Percentiles rank a stretch among this genome's conserved stretches.
These are phyloP conservation scores for Dissostichus mawsoni DNA, from an alignment of 2,113 vertebrate species.

Conservation along the genomic window DNA sequence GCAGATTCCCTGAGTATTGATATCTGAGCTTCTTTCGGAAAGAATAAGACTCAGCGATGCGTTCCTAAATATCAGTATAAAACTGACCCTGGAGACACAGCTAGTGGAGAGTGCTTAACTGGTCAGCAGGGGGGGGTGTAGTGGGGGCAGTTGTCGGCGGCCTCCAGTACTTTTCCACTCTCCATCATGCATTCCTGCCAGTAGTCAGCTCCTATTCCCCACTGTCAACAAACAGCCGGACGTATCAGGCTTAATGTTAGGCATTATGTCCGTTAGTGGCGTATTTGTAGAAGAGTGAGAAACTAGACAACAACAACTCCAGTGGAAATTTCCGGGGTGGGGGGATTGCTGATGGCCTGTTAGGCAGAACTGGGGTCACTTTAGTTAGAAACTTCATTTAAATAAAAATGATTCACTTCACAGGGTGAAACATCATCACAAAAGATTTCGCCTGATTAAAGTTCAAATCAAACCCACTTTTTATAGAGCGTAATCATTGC, in stretches of 20 bases:
- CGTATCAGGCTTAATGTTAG: slow-evolving; percentile 26
- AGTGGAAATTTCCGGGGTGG: slow-evolving; percentile 66
- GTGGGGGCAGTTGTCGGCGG: background rate
- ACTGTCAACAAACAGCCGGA: slow-evolving; percentile 57
- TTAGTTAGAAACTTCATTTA: background rate
- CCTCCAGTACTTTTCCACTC: slow-evolving; percentile 72
- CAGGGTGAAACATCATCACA: background rate
- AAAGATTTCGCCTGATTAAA: background rate
- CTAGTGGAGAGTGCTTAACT: slow-evolving; percentile 7
- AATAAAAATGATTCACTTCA: background rate
- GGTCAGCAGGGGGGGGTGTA: background rate
- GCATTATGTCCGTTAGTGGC: slow-evolving; percentile 28
- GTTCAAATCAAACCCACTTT: background rate
- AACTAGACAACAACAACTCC: slow-evolving; percentile 53
- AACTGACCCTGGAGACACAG: slow-evolving; percentile 13
- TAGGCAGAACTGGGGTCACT: background rate
- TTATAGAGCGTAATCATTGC: slow-evolving; percentile 27
- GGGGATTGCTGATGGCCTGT: background rate
- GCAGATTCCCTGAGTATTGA: background rate
- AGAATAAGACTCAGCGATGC: background rate
- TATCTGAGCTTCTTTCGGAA: background rate
- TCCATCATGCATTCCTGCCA: slow-evolving; percentile 56
- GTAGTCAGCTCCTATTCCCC: slow-evolving; percentile 53
- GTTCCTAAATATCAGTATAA: background rate
- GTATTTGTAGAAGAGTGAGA: slow-evolving; percentile 14